Evolutionary conservation across 2,113 vertebrate species (phyloP).

Genomic region (Beaufortia kweichowensis): DNA sequence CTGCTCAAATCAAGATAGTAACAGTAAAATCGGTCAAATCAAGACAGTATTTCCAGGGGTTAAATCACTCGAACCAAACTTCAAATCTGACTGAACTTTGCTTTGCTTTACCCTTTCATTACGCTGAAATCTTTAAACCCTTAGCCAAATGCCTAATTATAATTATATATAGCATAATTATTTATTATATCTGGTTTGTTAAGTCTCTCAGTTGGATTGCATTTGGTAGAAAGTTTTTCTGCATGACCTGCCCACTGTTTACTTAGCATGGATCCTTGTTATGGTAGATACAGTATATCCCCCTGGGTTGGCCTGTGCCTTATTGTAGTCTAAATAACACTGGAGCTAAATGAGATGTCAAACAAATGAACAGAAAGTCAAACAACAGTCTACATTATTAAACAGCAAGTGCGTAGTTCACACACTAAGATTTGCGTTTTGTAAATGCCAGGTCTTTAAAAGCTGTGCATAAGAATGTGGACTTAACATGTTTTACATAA

Average conservation of each 20-base stretch:
- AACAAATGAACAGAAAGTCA: constrained; percentile 13
- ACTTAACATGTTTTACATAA: background rate
- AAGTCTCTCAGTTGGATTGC: background rate
- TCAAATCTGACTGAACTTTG: background rate
- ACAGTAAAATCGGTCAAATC: constrained; percentile 13
- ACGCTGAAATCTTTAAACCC: background rate
- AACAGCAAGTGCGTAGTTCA: background rate
- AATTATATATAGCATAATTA: too few relatives aligned
- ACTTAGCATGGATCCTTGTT: background rate
- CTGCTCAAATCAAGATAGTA: constrained; percentile 22
- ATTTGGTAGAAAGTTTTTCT: background rate
- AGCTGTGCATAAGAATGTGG: background rate
- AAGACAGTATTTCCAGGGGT: background rate
- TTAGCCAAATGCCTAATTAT: background rate
- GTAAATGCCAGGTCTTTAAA: background rate
- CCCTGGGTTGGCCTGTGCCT: background rate
- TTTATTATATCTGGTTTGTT: constrained; percentile 2
- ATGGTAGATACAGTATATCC: background rate
- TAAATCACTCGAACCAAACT: background rate
- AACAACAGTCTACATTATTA: constrained; percentile 10
- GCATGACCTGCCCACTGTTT: background rate
- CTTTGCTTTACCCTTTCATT: constrained; percentile 7
- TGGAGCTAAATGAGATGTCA: constrained; percentile 14
- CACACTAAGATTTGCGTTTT: background rate
- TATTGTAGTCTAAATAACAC: constrained; percentile 6